Evolutionary conservation across 2,888 invertebrate genomes (phyloP).

Genomic region (Nyleta sp.): DNA sequence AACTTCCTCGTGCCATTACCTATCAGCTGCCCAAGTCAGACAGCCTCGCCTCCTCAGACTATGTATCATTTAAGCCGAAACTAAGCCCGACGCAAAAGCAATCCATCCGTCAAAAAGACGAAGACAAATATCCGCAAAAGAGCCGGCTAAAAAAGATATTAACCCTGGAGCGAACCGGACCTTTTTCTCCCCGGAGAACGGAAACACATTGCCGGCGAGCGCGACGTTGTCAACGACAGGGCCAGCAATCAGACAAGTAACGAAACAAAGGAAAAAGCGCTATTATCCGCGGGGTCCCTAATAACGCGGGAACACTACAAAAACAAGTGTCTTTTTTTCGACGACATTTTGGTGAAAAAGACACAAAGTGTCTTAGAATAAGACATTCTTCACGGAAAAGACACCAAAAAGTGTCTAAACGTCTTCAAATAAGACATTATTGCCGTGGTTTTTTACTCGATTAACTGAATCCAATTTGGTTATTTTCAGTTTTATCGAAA

Average conservation of each 20-base stretch:
- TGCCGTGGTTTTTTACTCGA: too few species aligned
- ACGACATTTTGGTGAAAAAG: too few species aligned
- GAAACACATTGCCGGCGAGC: slow-evolving; percentile 42
- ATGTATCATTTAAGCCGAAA: slow-evolving; percentile 59
- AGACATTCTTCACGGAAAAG: too few species aligned
- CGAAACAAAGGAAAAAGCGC: too few species aligned
- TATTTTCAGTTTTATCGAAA: too few species aligned
- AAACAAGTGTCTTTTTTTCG: too few species aligned
- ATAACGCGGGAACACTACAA: too few species aligned
- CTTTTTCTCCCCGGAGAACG: slow-evolving; percentile 37
- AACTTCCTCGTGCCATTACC: slow-evolving; percentile 22
- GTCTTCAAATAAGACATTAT: too few species aligned
- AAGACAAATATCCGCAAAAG: slow-evolving; percentile 57
- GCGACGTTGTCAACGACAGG: slow-evolving; percentile 49
- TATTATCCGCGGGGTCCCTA: too few species aligned
- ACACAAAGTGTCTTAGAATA: too few species aligned
- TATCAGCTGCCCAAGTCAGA: slow-evolving; percentile 21
- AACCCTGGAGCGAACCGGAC: slow-evolving; percentile 24
- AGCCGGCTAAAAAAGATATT: slow-evolving; percentile 52
- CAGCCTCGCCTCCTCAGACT: slow-evolving; percentile 33
- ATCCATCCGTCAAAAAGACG: slow-evolving; percentile 61
- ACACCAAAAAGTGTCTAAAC: too few species aligned
- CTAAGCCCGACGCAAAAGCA: slow-evolving; percentile 56
- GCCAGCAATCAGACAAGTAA: slow-evolving; percentile 8
- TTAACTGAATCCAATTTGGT: too few species aligned